These are phyloP conservation scores for Nomada hirtipes DNA, from an alignment of 2,888 invertebrate genomes.

Conservation along the genomic window DNA sequence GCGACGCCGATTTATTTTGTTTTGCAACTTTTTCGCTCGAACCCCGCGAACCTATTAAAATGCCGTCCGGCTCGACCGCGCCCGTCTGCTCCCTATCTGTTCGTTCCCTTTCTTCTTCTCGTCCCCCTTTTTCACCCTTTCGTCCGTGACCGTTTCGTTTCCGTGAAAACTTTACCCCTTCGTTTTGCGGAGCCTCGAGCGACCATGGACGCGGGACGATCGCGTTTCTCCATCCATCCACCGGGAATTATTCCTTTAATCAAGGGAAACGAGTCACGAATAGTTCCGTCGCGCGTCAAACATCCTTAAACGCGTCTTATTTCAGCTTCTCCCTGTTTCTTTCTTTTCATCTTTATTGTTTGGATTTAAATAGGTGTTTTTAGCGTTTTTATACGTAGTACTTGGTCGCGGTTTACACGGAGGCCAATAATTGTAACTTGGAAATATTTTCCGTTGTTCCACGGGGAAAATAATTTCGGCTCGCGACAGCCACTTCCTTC, in stretches of 20 bases:
- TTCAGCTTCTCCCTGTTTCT: background rate
- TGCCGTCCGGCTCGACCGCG: conserved; percentile 69
- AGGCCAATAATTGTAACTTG: background rate
- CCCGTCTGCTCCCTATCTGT: conserved; percentile 67
- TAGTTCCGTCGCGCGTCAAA: conserved; percentile 24
- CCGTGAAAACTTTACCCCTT: conserved; percentile 59
- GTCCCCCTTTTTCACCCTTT: conserved; percentile 3
- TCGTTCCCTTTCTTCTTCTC: conserved; percentile 55
- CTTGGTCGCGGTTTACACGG: too few relatives aligned
- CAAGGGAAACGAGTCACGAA: conserved; percentile 46
- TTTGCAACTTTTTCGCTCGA: conserved; percentile 67
- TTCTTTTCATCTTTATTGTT: conserved; percentile 1
- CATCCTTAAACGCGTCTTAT: conserved; percentile 38
- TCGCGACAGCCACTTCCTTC: conserved; percentile 8
- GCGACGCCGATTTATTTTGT: conserved; percentile 68
- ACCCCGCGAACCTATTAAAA: conserved; percentile 71
- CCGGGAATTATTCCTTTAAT: conserved; percentile 55
- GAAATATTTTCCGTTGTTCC: conserved; percentile 1
- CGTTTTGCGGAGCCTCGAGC: conserved; percentile 38
- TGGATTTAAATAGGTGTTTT: background rate
- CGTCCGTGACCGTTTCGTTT: conserved; percentile 51
- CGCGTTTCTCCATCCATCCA: conserved; percentile 16
- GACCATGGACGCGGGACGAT: conserved; percentile 42
- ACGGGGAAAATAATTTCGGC: conserved; percentile 26
- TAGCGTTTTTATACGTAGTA: too few relatives aligned